Percentiles rank a stretch among this genome's conserved stretches.
These are phyloP conservation scores for Platyrinchus mystaceus DNA, from an alignment of 2,797 vertebrate species.

Conservation along the genomic window DNA sequence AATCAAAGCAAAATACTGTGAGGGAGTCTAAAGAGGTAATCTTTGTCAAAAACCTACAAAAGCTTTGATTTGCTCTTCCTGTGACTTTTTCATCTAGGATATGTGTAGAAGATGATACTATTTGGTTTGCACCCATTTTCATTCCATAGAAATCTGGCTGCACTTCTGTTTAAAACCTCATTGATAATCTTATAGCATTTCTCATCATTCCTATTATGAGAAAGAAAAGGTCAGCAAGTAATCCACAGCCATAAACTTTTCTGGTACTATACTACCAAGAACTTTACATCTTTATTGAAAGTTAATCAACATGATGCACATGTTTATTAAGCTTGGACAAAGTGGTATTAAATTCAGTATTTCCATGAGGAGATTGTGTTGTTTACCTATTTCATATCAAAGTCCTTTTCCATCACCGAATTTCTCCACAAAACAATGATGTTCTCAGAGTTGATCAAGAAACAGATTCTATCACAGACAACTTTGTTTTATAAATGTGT, in stretches of 20 bases:
- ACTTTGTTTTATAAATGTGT: conserved; percentile 4
- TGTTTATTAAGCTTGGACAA: neutral
- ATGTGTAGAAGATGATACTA: neutral
- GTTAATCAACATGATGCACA: neutral
- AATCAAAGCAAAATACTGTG: conserved; percentile 2
- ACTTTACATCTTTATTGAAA: neutral
- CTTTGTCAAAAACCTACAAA: conserved; percentile 1
- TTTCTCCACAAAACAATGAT: neutral
- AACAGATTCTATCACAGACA: neutral
- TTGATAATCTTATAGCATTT: neutral
- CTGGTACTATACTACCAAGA: neutral
- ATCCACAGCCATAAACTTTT: conserved; percentile 49
- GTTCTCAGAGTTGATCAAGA: neutral
- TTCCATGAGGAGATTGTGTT: neutral
- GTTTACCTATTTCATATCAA: neutral
- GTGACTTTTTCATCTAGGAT: conserved; percentile 19
- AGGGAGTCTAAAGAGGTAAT: conserved; percentile 7
- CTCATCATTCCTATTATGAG: neutral
- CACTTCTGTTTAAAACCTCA: conserved; percentile 19
- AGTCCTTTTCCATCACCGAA: neutral
- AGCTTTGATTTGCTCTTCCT: neutral
- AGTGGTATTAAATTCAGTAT: neutral
- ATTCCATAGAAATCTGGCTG: neutral
- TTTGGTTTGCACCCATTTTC: conserved; percentile 8
- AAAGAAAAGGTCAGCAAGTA: conserved; percentile 37